Percentiles rank a stretch among this genome's conserved stretches.
Conservation (phyloP, 2,888 invertebrate genomes). For the Zele albiditarsus region DNA sequence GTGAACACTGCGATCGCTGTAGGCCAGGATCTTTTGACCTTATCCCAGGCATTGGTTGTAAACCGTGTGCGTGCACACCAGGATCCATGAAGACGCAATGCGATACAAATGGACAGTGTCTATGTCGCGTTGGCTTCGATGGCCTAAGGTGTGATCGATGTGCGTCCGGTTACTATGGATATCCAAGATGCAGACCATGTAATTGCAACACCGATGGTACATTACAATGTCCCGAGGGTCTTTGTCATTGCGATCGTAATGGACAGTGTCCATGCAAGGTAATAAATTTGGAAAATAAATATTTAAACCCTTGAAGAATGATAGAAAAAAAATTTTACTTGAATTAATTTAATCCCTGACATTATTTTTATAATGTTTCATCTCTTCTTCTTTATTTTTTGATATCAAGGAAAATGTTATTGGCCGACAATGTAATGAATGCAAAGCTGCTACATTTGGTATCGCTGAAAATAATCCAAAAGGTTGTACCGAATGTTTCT, state of each 20-base stretch:
- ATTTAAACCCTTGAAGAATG: not conserved
- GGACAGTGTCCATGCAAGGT: slow-evolving; percentile 95
- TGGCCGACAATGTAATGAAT: slow-evolving; percentile 89
- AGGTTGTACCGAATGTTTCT: slow-evolving; percentile 97
- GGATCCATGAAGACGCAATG: slow-evolving; percentile 83
- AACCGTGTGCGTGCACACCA: slow-evolving; percentile 83
- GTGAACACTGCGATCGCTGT: slow-evolving; percentile 87
- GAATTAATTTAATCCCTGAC: not conserved
- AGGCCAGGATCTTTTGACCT: slow-evolving; percentile 87
- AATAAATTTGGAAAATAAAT: slow-evolving; percentile 34
- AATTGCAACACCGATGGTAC: slow-evolving; percentile 87
- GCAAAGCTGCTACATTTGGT: slow-evolving; percentile 90
- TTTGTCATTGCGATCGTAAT: slow-evolving; percentile 82
- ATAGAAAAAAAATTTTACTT: not conserved
- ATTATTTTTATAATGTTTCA: not conserved
- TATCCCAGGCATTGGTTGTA: slow-evolving; percentile 86
- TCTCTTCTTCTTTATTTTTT: slow-evolving; percentile 10
- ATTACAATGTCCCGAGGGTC: slow-evolving; percentile 73
- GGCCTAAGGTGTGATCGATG: slow-evolving; percentile 89
- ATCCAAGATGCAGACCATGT: slow-evolving; percentile 90
- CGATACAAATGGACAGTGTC: slow-evolving; percentile 83
- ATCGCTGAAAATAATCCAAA: slow-evolving; percentile 83
- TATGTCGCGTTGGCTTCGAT: slow-evolving; percentile 83
- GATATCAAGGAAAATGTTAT: slow-evolving; percentile 81
- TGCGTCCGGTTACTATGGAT: slow-evolving; percentile 89